A percentile compares a stretch with the other conserved stretches of the same genome.
phyloP scores from a whole-genome alignment of 30 jellyfish, hydroid and myxozoan genomes.

The Hydra vulgaris region DNA sequence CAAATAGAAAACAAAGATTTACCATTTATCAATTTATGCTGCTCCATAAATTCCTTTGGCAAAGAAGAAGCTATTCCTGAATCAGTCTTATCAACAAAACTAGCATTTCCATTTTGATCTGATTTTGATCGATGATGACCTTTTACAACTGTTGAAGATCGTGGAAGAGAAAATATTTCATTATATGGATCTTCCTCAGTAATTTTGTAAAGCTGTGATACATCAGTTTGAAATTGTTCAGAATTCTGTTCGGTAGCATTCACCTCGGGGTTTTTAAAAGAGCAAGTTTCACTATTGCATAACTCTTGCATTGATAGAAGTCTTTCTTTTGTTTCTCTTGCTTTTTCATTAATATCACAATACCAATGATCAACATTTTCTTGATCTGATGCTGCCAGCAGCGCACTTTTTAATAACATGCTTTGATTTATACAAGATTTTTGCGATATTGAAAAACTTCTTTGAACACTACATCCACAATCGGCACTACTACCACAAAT shows the following conservation, averaged over 20 bases:
- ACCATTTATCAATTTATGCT: neutral
- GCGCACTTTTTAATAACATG: slow-evolving; percentile 59
- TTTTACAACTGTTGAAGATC: slow-evolving; percentile 17
- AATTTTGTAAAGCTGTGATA: slow-evolving; percentile 4
- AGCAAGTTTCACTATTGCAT: slow-evolving; percentile 71
- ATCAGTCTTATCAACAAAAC: slow-evolving; percentile 15
- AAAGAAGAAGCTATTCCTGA: slow-evolving; percentile 45
- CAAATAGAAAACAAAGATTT: too few relatives aligned
- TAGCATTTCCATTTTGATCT: slow-evolving; percentile 61
- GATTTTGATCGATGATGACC: slow-evolving; percentile 95
- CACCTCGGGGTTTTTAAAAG: slow-evolving; percentile 30
- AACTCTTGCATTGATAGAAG: slow-evolving; percentile 61
- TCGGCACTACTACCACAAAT: neutral
- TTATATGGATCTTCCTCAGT: slow-evolving; percentile 17
- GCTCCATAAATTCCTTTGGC: slow-evolving; percentile 32
- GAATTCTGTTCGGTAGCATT: slow-evolving; percentile 7
- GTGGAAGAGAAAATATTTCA: slow-evolving; percentile 7
- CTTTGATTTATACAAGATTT: slow-evolving; percentile 39
- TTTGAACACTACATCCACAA: neutral
- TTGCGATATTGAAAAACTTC: slow-evolving; percentile 12
- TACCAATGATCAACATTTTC: neutral
- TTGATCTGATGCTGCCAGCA: slow-evolving; percentile 59
- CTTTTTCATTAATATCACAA: slow-evolving; percentile 22
- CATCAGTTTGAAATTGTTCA: neutral
- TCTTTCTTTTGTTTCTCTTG: slow-evolving; percentile 37